Evolutionary conservation across 2,888 invertebrate species (phyloP), one percentile per base, ranked within the genome.

Genomic region (Catocala sponsa): DNA sequence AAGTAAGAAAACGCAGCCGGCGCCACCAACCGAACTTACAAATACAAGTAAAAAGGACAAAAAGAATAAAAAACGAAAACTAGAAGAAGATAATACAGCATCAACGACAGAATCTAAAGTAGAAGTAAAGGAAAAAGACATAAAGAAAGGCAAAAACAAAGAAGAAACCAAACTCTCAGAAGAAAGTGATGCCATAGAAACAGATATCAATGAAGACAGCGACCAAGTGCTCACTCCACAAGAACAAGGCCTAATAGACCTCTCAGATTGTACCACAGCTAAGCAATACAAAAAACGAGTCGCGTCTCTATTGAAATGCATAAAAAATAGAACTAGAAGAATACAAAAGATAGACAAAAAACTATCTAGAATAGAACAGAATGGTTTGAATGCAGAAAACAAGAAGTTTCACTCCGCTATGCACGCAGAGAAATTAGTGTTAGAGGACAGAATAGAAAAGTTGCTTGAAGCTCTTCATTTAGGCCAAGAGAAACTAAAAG

Each of bases 171-270:
- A 68, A 70, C 57, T 61, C 1, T 83, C 84, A 54, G 88, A 89
- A 74, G 89, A 91, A 55, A 93, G 91, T 58, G 91, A 92, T 47
- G 86, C 84, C 0, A 91, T 91, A 62, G 91, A 92, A 52, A 88
- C 89, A 15, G 90, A 92, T 32, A 61, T 88, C 10, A 68, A 85
- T 7, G 89, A 91, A n/a, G n/a, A n/a, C n/a, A n/a, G n/a, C 57
- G 88, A 87, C 12, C 72, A 87, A 43, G 44, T 84, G 5, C 55
- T 92, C 0, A 83, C 83, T 0, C 85, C 89, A 0, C 81, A 88
- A 65, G 92, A 93, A 43, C 63, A 82, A 47, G 74, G 78, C 0
- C 78, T 94, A 0, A 65, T 92, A 42, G 91, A 94, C 59, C 67
- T 91, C 44, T 82, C 88, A 0, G 86, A 88, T 55, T 94, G 94